Evolutionary conservation across 2,888 invertebrate genomes (phyloP), one percentile per base, ranked within the genome.

Genomic region (Caenorhabditis sp.): DNA sequence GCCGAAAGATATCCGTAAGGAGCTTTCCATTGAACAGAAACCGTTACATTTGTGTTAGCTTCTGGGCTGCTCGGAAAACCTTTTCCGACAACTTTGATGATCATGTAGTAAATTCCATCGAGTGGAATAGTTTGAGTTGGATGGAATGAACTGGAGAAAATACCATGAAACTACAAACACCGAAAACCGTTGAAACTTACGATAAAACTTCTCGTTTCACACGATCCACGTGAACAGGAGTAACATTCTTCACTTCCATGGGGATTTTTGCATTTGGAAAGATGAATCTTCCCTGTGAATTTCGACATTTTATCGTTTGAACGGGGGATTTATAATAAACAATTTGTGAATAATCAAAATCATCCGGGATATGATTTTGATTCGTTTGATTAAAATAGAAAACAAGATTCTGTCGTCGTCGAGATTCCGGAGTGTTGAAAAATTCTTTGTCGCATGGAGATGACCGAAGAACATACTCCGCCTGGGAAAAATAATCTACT

Each of bases 1-100:
- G 95, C 95, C 0, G 94, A 94, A 54, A 95, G 90, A 88, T 93
- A 95, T 0, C 95, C 94, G 84, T 93, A 91, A 0, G 92, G 91
- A 5, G 76, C 74, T 23, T 75, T 71, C 79, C 79, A 79, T 65
- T 81, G 79, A 0, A 79, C 82, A 1, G 78, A 66, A 37, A 80
- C 66, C 0, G 79, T 79, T 12, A 82, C 62, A 58, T 80, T 79
- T n/a, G 65, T 66, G 21, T 65, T 68, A 1, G 61, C 65, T 19
- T 53, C 53, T 26, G 43, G 51, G 31, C 63, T 57, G 3, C 53
- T 49, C 0, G 75, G 75, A 58, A 75, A 75, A 0, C 55, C 50
- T 24, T 69, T 75, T 50, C 74, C 77, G 19, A 69, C 69, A 36
- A 71, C 61, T 69, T 82, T 84, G 14, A 87, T 68, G 36, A 87